Base-by-base conservation (phyloP, 2,888 invertebrate genomes). In the Taphrorychus bicolor region DNA sequence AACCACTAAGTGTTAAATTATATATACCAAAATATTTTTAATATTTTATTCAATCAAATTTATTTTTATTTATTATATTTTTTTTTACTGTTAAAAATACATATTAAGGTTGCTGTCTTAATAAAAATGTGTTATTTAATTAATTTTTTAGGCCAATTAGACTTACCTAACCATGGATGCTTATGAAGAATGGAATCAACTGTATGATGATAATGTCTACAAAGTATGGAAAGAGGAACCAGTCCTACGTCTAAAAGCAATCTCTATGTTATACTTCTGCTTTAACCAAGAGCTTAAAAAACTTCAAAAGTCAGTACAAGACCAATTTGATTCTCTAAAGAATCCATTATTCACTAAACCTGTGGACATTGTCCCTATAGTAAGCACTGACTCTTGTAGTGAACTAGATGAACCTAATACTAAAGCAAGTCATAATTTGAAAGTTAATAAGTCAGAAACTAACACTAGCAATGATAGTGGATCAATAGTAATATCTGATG, bases 281-380 rank as follows among this genome's bases (percentile, higher is more conserved):
- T 62, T 76, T 4, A 69, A 75, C 57, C 72, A 66, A 19, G 77
- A 77, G 66, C 66, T 76, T 14, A 71, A 67, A 70, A 72, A 75
- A 74, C 41, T 59, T n/a, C 32, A 24, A 21, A 45, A 45, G 14
- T 45, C 45, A n/a, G 9, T 32, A 9, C 32, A 32, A 32, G 32
- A 32, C 7, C 32, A 32, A 11, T 32, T 32, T 32, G n/a, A n/a
- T n/a, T n/a, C n/a, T n/a, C n/a, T n/a, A n/a, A n/a, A n/a, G n/a
- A n/a, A n/a, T n/a, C n/a, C n/a, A n/a, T n/a, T n/a, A n/a, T n/a
- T n/a, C n/a, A n/a, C n/a, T n/a, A n/a, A n/a, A n/a, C n/a, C n/a
- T n/a, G 32, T 32, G 11, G 32, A 32, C 32, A 32, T 9, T 32
- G 7, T 9, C 11, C 11, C 11, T 1, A 32, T 9, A 7, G 7